Evolutionary conservation across 1,140 invertebrate genomes (phyloP).

Genomic region (Brachionus angularis): DNA sequence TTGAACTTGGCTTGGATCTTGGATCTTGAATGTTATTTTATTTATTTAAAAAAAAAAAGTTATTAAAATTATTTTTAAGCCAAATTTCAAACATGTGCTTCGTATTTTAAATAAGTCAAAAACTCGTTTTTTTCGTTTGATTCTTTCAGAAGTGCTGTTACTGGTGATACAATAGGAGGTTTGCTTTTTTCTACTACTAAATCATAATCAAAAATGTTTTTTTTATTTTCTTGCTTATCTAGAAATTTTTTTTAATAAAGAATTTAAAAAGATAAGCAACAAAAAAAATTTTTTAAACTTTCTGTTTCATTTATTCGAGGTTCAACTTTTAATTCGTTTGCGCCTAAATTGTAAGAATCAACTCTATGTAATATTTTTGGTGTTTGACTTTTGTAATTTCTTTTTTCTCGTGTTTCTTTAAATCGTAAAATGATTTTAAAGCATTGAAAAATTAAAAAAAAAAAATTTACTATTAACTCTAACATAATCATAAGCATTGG

Average conservation of each 20-base stretch:
- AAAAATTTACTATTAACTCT: slow-evolving; percentile 24
- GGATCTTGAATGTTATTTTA: neutral
- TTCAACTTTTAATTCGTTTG: too few species aligned
- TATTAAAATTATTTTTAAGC: too few species aligned
- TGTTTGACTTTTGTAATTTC: too few species aligned
- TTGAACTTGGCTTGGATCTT: slow-evolving; percentile 9
- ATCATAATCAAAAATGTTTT: neutral
- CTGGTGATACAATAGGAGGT: neutral
- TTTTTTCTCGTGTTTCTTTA: too few species aligned
- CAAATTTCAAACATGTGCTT: slow-evolving; percentile 10
- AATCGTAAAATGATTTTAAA: too few species aligned
- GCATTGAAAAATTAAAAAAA: neutral
- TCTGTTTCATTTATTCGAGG: too few species aligned
- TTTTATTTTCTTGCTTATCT: too few species aligned
- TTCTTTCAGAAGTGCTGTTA: neutral
- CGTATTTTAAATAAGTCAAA: slow-evolving; percentile 5
- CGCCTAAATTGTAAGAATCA: too few species aligned
- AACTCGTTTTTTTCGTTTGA: neutral
- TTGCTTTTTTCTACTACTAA: neutral
- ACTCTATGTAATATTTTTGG: too few species aligned
- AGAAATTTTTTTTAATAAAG: too few species aligned
- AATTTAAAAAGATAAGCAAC: too few species aligned
- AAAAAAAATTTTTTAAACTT: too few species aligned
- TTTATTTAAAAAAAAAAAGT: neutral
- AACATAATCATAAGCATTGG: slow-evolving; percentile 20